Conservation (phyloP, 1,140 invertebrate species). For the Drosophila obscura region DNA sequence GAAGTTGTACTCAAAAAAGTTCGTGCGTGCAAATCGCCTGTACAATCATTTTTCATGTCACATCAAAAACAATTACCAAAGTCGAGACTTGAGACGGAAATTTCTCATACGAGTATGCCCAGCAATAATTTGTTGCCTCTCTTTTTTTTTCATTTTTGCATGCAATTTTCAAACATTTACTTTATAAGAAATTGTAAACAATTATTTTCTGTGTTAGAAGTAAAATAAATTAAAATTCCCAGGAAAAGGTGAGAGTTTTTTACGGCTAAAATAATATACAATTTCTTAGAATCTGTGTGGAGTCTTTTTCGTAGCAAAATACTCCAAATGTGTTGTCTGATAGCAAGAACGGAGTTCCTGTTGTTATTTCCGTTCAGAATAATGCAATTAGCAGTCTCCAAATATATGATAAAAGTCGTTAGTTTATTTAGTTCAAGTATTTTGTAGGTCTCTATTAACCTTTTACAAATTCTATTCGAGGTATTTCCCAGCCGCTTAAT, state of each 20-base stretch:
- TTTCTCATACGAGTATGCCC: conserved; percentile 1
- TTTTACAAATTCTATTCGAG: too few species aligned
- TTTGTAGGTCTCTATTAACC: too few species aligned
- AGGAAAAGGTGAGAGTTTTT: too few species aligned
- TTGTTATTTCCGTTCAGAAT: too few species aligned
- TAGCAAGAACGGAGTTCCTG: too few species aligned
- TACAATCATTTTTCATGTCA: conserved; percentile 7
- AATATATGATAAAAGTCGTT: too few species aligned
- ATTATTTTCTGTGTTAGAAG: conserved; percentile 1
- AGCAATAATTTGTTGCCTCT: conserved; percentile 2
- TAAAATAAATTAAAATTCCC: conserved; percentile 3
- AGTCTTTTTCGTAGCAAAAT: too few species aligned
- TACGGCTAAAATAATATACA: too few species aligned
- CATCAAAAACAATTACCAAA: conserved; percentile 46
- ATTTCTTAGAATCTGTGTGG: neutral
- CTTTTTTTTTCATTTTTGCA: neutral
- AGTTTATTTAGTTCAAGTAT: too few species aligned
- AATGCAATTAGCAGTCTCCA: too few species aligned
- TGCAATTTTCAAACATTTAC: conserved; percentile 6
- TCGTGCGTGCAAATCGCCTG: conserved; percentile 10
- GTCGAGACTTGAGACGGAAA: conserved; percentile 1
- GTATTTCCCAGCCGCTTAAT: too few species aligned
- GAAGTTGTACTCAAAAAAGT: neutral
- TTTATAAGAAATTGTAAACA: conserved; percentile 3
- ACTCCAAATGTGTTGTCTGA: too few species aligned